Evolutionary conservation across 2,888 invertebrate genomes (phyloP).

Genomic region (Mycalesis mineus): DNA sequence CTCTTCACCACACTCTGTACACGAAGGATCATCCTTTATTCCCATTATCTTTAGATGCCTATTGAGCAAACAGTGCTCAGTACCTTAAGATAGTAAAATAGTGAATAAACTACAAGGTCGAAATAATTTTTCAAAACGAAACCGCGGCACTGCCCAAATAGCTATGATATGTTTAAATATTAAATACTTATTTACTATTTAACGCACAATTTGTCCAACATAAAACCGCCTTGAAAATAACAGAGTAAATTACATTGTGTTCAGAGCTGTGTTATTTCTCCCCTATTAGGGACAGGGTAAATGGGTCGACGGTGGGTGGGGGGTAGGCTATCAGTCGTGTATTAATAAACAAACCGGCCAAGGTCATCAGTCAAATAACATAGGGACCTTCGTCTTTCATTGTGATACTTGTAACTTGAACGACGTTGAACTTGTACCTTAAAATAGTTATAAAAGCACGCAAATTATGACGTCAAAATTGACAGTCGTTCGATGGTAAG

Average conservation of each 20-base stretch:
- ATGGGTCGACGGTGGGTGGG: slow-evolving; percentile 35
- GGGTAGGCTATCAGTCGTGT: slow-evolving; percentile 62
- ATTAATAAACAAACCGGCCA: slow-evolving; percentile 74
- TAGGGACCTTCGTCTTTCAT: slow-evolving; percentile 49
- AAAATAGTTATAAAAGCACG: too few relatives aligned
- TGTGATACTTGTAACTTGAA: slow-evolving; percentile 43
- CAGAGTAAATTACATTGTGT: not conserved
- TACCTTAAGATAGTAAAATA: too few relatives aligned
- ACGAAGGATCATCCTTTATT: too few relatives aligned
- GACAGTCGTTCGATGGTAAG: too few relatives aligned
- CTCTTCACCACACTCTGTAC: too few relatives aligned
- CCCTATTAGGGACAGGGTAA: slow-evolving; percentile 66
- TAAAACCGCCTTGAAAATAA: not conserved
- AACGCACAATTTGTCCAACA: not conserved
- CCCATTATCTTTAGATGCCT: too few relatives aligned
- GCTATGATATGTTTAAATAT: too few relatives aligned
- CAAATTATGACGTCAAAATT: too few relatives aligned
- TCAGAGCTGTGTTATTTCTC: slow-evolving; percentile 51
- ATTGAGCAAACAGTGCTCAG: too few relatives aligned
- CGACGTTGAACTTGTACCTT: slow-evolving; percentile 30
- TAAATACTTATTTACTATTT: not conserved
- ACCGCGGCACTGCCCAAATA: too few relatives aligned
- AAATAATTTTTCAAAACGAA: too few relatives aligned
- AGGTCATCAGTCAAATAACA: slow-evolving; percentile 61
- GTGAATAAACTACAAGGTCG: too few relatives aligned